phyloP scores from a whole-genome alignment of 1,140 invertebrate species.

The Bombus huntii region DNA sequence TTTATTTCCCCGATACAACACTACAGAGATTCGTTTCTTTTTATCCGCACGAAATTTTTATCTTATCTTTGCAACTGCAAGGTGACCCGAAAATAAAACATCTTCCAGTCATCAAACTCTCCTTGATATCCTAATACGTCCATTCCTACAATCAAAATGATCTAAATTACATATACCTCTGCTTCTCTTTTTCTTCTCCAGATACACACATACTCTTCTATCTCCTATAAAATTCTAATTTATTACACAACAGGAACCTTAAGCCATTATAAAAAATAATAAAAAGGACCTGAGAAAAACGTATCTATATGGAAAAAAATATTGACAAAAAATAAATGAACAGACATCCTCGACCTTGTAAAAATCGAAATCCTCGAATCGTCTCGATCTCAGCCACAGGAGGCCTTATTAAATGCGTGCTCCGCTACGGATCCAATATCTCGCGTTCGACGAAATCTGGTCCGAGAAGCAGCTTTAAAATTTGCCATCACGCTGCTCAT shows the following conservation, averaged over 20 bases:
- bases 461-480: conserved; percentile 20
- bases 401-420: conserved; percentile 14
- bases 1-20: no score
- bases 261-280: not conserved
- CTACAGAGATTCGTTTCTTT: no score
- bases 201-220: not conserved
- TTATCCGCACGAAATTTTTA: not conserved
- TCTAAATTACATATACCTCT: not conserved
- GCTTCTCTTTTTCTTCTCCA: no score
- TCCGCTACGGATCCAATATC: conserved; percentile 22
- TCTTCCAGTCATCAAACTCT: no score
- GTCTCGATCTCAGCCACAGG: no score
- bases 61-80: not conserved
- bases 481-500: conserved; percentile 20
- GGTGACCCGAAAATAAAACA: not conserved
- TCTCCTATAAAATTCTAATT: no score
- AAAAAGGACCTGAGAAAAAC: not conserved
- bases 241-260: no score
- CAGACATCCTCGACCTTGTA: not conserved
- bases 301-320: not conserved
- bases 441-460: not conserved
- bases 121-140: not conserved
- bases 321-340: not conserved
- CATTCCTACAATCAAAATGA: not conserved
- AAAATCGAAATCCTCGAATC: not conserved